phyloP scores from a whole-genome alignment of 2,113 vertebrate genomes.

The Plestiodon gilberti region DNA sequence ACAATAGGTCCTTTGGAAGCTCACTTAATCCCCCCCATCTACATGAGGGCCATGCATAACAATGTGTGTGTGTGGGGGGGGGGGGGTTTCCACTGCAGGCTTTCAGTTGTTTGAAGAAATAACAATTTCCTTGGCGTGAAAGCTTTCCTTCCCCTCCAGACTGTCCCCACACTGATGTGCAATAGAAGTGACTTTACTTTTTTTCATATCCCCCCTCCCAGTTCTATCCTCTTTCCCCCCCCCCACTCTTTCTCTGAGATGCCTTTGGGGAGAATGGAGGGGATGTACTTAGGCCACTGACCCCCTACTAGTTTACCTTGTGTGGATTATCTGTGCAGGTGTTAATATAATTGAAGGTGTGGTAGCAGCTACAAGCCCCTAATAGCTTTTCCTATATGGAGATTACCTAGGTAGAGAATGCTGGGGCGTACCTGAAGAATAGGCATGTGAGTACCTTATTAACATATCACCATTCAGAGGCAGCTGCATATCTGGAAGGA shows the following conservation, averaged over 20 bases:
- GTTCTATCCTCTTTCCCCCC: constrained; percentile 46
- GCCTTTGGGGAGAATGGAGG: constrained; percentile 67
- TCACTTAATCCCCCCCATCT: constrained; percentile 94
- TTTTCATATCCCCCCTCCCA: constrained; percentile 41
- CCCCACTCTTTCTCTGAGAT: constrained; percentile 53
- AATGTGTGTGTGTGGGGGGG: no score
- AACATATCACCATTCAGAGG: constrained; percentile 90
- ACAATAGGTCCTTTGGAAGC: constrained; percentile 93
- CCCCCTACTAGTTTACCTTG: constrained; percentile 82
- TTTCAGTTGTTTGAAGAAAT: constrained; percentile 93
- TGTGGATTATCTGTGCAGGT: constrained; percentile 89
- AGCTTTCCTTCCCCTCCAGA: constrained; percentile 75
- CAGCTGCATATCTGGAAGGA: constrained; percentile 86
- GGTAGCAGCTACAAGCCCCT: constrained; percentile 79
- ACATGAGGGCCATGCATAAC: constrained; percentile 88
- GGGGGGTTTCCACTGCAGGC: constrained; percentile 89
- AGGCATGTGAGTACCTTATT: constrained; percentile 90
- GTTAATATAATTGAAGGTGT: constrained; percentile 95
- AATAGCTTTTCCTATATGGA: constrained; percentile 83
- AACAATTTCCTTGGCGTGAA: constrained; percentile 95
- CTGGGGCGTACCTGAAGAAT: constrained; percentile 86
- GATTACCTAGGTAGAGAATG: constrained; percentile 91
- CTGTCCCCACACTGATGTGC: constrained; percentile 84
- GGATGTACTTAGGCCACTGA: constrained; percentile 72
- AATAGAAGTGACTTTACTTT: constrained; percentile 85